Conservation (phyloP, 2,797 vertebrate genomes). For the Enteromius thamalakanensis region DNA sequence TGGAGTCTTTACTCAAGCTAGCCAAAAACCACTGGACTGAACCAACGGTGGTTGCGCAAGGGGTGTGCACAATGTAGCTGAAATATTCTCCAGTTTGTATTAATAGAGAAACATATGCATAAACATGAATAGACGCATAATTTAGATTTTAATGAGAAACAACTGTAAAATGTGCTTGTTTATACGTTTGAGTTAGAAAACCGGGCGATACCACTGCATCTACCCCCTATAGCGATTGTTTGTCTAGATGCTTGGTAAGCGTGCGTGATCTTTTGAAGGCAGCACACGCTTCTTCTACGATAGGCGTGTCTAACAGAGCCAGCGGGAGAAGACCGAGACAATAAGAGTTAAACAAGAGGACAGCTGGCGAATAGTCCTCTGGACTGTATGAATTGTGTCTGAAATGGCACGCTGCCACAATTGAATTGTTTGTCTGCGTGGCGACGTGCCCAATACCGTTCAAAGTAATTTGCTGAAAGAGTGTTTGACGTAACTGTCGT, state of each 20-base stretch:
- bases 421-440: slow-evolving; percentile 15
- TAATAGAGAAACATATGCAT: background rate
- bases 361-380: slow-evolving; percentile 68
- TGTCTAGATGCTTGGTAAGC: slow-evolving; percentile 28
- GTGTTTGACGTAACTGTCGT: slow-evolving; percentile 5
- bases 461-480: slow-evolving; percentile 25
- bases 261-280: slow-evolving; percentile 37
- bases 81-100: background rate
- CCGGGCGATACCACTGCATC: background rate
- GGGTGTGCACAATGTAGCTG: rapidly evolving
- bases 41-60: slow-evolving; percentile 49
- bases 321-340: slow-evolving; percentile 61
- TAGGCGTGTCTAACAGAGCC: slow-evolving; percentile 42
- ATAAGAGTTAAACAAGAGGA: slow-evolving; percentile 62
- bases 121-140: background rate
- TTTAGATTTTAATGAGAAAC: rapidly evolving
- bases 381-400: slow-evolving; percentile 52
- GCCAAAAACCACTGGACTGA: slow-evolving; percentile 69
- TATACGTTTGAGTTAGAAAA: background rate
- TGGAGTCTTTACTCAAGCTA: slow-evolving; percentile 50
- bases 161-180: background rate
- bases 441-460: background rate
- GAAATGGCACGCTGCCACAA: slow-evolving; percentile 35
- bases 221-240: background rate
- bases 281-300: slow-evolving; percentile 66